A percentile compares a stretch with the other conserved stretches of the same genome.
Evolutionary conservation across 2,113 vertebrate genomes (phyloP).

Genomic region (Axis porcinus): DNA sequence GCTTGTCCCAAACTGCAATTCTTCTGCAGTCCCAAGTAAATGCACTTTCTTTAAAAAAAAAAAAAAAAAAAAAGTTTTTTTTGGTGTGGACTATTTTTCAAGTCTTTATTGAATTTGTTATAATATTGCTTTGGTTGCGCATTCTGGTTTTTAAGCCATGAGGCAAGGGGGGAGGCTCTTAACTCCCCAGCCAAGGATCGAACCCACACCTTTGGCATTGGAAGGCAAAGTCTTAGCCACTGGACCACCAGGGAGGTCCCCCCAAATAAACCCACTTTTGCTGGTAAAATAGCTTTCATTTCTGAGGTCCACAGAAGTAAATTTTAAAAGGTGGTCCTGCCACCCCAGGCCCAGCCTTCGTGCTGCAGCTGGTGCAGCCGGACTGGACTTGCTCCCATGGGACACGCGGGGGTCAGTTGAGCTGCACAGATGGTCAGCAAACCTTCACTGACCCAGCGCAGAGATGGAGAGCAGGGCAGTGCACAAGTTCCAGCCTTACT

Average conservation of each 20-base stretch:
- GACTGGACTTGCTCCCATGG: neutral
- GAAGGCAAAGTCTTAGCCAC: neutral
- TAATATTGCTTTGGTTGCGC: neutral
- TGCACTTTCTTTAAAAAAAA: neutral
- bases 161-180: neutral
- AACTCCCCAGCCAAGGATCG: neutral
- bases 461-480: neutral
- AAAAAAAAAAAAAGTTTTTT: neutral
- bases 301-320: neutral
- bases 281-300: neutral
- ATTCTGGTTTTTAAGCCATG: neutral
- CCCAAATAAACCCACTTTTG: neutral
- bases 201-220: neutral
- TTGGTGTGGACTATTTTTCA: neutral
- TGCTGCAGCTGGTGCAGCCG: neutral
- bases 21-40: neutral
- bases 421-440: no score
- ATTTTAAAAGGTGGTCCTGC: neutral
- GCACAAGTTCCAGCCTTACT: neutral
- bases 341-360: neutral
- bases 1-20: neutral
- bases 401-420: accelerated
- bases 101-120: neutral
- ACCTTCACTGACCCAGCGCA: neutral
- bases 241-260: neutral